These are phyloP conservation scores for Pygmarrhopalites habei DNA, from an alignment of 1,140 invertebrate species.

Conservation along the genomic window DNA sequence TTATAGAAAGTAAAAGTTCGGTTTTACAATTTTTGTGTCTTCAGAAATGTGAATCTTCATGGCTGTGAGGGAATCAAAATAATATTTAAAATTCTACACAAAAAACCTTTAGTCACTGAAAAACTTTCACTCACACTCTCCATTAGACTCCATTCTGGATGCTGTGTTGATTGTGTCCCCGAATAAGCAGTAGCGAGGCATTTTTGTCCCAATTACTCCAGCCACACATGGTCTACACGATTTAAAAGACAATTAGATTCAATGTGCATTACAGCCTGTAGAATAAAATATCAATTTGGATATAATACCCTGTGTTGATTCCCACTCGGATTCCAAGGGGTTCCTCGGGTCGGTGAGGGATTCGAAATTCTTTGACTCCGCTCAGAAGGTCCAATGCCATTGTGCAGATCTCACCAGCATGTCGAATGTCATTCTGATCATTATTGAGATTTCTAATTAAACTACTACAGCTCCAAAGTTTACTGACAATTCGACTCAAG, in stretches of 20 bases:
- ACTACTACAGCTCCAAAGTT: no score
- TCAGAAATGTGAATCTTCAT: conserved; percentile 50
- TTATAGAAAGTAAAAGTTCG: no score
- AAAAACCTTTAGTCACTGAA: background rate
- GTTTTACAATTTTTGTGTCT: no score
- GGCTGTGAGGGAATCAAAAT: conserved; percentile 42
- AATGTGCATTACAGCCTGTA: background rate
- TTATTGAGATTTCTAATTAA: no score
- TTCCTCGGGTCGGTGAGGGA: conserved; percentile 53
- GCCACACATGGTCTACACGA: conserved; percentile 53
- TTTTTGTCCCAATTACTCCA: conserved; percentile 53
- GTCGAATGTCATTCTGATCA: conserved; percentile 42
- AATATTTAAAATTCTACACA: conserved; percentile 12
- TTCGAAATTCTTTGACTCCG: conserved; percentile 48
- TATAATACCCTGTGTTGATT: conserved; percentile 57
- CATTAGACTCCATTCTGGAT: conserved; percentile 49
- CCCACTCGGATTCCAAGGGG: conserved; percentile 53
- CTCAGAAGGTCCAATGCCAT: conserved; percentile 53
- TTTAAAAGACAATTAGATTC: background rate
- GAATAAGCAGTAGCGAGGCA: conserved; percentile 61
- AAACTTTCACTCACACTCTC: conserved; percentile 44
- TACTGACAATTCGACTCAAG: no score
- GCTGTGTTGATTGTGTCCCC: conserved; percentile 54
- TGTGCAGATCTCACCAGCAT: conserved; percentile 54
- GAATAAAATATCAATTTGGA: conserved; percentile 17